Evolutionary conservation across 2,888 invertebrate genomes (phyloP), one percentile per base, ranked within the genome.

Genomic region (Epistrophella euchroma): DNA sequence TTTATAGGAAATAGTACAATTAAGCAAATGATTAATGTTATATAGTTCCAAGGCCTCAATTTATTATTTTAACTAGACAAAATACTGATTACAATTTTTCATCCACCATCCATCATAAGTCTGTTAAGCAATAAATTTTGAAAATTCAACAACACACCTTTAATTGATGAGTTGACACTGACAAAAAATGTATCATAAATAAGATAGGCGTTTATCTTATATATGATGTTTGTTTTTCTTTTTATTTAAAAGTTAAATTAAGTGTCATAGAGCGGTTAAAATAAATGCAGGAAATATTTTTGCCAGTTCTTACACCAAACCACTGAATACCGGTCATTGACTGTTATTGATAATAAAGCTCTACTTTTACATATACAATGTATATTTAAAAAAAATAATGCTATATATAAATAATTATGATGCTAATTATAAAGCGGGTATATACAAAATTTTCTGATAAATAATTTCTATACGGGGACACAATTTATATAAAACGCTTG

Each of bases 401-500:
- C 15, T 43, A 40, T 10, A 45, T 5, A 43, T 37, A 17, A 17
- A 15, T 77, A 17, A 15, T 77, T 72, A 77, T 37, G 58, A 77
- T 77, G 77, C 52, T 82, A 72, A 72, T 66, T 43, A 50, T 25
- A 77, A 35, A 40, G 60, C 15, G 22, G 32, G 50, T 19, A 25
- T 19, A 43, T 60, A n/a, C n/a, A 75, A 47, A 68, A 0, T 40
- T 82, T 25, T 25, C 28, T 52, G 76, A 32, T 60, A 62, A 75
- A 52, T 17, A 45, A n/a, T 45, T 17, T 45, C 9, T 17, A 43
- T 7, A 70, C 60, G 70, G 22, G 19, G 19, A 50, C 7, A 45
- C 43, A 13, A 25, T 45, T 37, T 35, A 11, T 35, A 56, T 37
- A 10, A n/a, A 17, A 3, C 40, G 32, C 4, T 43, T 43, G n/a